Conservation (phyloP, 1,140 invertebrate species). For the Scaptomyza montana region DNA sequence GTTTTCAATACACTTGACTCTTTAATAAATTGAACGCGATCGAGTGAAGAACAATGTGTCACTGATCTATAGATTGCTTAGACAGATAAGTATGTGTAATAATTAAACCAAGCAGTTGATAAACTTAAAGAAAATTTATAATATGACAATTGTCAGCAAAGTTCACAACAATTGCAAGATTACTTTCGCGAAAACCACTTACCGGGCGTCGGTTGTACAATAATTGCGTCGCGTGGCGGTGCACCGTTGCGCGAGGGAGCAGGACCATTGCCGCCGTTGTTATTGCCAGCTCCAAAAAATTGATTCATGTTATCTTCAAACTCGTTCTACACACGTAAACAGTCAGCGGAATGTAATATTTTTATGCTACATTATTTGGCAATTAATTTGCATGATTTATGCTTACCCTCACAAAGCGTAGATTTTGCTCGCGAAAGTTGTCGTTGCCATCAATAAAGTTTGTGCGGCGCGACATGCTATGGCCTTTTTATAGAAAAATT, state of each 20-base stretch:
- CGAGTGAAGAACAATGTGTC: neutral
- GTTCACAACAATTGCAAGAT: neutral
- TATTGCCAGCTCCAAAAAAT: constrained; percentile 52
- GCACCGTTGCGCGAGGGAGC: constrained; percentile 1
- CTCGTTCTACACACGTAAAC: constrained; percentile 67
- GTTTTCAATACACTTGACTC: neutral
- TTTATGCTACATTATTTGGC: neutral
- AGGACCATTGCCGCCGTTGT: neutral
- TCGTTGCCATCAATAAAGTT: constrained; percentile 75
- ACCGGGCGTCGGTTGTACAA: constrained; percentile 78
- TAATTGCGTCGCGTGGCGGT: constrained; percentile 68
- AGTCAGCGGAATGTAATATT: neutral
- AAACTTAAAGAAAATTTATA: neutral
- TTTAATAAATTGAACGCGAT: constrained; percentile 6
- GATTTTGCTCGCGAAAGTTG: constrained; percentile 84
- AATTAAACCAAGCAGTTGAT: neutral
- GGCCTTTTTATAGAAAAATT: neutral
- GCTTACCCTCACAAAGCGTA: constrained; percentile 83
- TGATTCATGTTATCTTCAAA: constrained; percentile 82
- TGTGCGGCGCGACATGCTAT: constrained; percentile 58
- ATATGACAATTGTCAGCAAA: neutral
- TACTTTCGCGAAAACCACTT: constrained; percentile 35
- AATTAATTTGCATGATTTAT: neutral
- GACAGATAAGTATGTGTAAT: constrained; percentile 9
- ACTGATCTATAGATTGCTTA: neutral